Evolutionary conservation across 2,797 vertebrate genomes (phyloP).

Genomic region (Lates japonicus): DNA sequence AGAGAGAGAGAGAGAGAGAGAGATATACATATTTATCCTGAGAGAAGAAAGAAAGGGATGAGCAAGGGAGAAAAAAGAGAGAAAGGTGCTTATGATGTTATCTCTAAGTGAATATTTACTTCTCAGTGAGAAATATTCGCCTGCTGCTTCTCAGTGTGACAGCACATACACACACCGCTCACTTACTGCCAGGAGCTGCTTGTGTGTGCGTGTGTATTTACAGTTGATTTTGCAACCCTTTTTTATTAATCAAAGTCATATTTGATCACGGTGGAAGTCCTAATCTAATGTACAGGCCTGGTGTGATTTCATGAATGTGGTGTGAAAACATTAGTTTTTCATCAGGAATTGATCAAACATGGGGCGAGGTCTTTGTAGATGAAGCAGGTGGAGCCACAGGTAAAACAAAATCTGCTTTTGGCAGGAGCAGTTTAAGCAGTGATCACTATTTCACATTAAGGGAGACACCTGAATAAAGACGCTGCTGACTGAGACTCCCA

Average conservation of each 20-base stretch:
- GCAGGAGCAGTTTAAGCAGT: slow-evolving; percentile 34
- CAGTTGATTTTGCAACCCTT: slow-evolving; percentile 28
- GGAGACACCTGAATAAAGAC: slow-evolving; percentile 27
- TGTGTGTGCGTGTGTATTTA: slow-evolving; percentile 20
- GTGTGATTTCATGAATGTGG: slow-evolving; percentile 1
- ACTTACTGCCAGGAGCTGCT: slow-evolving; percentile 30
- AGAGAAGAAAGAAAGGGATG: slow-evolving; percentile 56
- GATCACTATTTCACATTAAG: slow-evolving; percentile 54
- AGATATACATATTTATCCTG: slow-evolving; percentile 58
- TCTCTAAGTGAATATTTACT: slow-evolving; percentile 77
- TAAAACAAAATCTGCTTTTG: slow-evolving; percentile 38
- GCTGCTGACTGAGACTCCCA: neutral
- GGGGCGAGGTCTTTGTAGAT: slow-evolving; percentile 56
- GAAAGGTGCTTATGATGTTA: slow-evolving; percentile 71
- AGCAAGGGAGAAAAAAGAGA: slow-evolving; percentile 42
- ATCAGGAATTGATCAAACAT: slow-evolving; percentile 60
- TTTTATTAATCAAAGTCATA: slow-evolving; percentile 58
- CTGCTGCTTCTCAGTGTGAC: slow-evolving; percentile 42
- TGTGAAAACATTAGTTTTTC: slow-evolving; percentile 59
- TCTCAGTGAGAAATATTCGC: slow-evolving; percentile 61
- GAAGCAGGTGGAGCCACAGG: slow-evolving; percentile 54
- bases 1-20: slow-evolving; percentile 47
- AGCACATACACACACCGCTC: neutral
- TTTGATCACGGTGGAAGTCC: slow-evolving; percentile 50
- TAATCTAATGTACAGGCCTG: slow-evolving; percentile 48